Evolutionary conservation across 2,113 vertebrate genomes (phyloP).

Genomic region (Salvelinus alpinus): DNA sequence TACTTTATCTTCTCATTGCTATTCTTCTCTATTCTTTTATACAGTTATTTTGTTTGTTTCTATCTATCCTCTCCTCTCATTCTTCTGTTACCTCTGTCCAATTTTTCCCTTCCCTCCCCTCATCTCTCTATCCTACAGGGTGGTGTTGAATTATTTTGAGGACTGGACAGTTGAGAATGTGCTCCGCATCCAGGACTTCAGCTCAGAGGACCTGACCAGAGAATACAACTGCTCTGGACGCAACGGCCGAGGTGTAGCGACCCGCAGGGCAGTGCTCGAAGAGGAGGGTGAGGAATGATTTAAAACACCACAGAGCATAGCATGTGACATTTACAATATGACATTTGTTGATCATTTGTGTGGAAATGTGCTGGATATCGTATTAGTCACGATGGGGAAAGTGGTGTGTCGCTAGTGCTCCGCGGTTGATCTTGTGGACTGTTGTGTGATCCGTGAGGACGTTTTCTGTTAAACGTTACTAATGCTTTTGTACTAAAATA

Average conservation of each 20-base stretch:
- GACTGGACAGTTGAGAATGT: slow-evolving; percentile 61
- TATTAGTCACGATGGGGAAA: too few relatives aligned
- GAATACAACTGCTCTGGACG: slow-evolving; percentile 80
- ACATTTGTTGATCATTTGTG: too few relatives aligned
- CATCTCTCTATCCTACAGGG: slow-evolving; percentile 5
- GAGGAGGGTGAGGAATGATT: slow-evolving; percentile 34
- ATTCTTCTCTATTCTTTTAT: neutral
- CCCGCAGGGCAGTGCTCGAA: slow-evolving; percentile 25
- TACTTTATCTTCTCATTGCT: neutral
- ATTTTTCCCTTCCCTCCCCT: neutral
- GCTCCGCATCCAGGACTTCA: slow-evolving; percentile 73
- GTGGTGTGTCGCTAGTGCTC: too few relatives aligned
- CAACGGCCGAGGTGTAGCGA: slow-evolving; percentile 57
- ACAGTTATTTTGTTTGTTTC: neutral
- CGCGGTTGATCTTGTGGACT: too few relatives aligned
- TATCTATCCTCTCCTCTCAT: too few relatives aligned
- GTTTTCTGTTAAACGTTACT: too few relatives aligned
- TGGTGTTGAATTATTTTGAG: slow-evolving; percentile 29
- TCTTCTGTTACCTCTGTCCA: too few relatives aligned
- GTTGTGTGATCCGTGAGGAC: too few relatives aligned
- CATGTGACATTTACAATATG: too few relatives aligned
- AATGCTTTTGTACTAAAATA: too few relatives aligned
- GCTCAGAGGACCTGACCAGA: slow-evolving; percentile 73
- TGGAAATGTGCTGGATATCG: too few relatives aligned
- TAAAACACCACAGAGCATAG: neutral